These are phyloP conservation scores for Ennomos fuscantarius DNA, from an alignment of 2,888 invertebrate genomes.

Conservation along the genomic window DNA sequence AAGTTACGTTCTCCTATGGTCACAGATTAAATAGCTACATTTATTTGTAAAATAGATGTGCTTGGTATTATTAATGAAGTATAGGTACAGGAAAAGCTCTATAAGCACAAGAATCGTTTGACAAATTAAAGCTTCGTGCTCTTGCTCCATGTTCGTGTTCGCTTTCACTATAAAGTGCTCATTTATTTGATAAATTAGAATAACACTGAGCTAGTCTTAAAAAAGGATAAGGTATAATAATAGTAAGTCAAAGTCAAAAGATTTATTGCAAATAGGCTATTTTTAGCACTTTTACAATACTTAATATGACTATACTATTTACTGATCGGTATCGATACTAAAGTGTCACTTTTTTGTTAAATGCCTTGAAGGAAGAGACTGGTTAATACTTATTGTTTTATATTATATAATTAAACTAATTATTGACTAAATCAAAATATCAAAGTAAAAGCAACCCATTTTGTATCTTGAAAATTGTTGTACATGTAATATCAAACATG, in stretches of 20 bases:
- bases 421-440: too few relatives aligned
- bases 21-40: constrained; percentile 22
- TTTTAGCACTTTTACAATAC: constrained; percentile 1
- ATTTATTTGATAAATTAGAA: constrained; percentile 55
- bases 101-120: constrained; percentile 45
- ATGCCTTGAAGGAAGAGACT: too few relatives aligned
- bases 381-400: too few relatives aligned
- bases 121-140: constrained; percentile 56
- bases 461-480: too few relatives aligned
- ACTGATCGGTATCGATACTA: too few relatives aligned
- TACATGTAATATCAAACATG: too few relatives aligned
- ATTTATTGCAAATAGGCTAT: too few relatives aligned
- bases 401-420: too few relatives aligned
- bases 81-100: constrained; percentile 41
- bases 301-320: background rate
- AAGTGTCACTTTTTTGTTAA: too few relatives aligned
- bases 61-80: constrained; percentile 30
- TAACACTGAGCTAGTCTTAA: constrained; percentile 27
- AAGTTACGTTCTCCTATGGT: constrained; percentile 20
- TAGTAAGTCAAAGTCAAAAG: constrained; percentile 4
- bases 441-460: too few relatives aligned
- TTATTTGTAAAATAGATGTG: constrained; percentile 29
- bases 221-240: constrained; percentile 29
- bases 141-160: constrained; percentile 49
- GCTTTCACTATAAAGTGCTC: constrained; percentile 59